These are phyloP conservation scores for Antheraea pernyi DNA, from an alignment of 1,140 invertebrate species.

Conservation along the genomic window DNA sequence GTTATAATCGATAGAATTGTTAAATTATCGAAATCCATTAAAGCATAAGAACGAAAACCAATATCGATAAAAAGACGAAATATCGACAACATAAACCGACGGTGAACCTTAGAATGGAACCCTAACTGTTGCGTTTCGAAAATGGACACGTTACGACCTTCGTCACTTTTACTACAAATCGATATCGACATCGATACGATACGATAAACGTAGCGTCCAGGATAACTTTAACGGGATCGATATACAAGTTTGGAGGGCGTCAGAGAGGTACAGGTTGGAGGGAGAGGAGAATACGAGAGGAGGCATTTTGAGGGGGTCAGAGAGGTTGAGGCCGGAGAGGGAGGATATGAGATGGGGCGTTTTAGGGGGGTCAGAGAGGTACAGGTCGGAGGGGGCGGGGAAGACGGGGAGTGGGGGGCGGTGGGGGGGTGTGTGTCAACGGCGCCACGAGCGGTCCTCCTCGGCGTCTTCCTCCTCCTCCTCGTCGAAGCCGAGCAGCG, in stretches of 20 bases:
- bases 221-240: neutral
- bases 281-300: no score
- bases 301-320: no score
- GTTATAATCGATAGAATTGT: no score
- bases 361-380: neutral
- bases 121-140: neutral
- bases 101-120: neutral
- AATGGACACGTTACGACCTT: neutral
- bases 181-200: neutral
- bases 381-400: neutral
- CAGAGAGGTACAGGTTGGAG: no score
- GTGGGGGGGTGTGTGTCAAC: slow-evolving; percentile 46
- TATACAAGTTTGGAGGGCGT: no score
- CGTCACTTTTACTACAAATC: neutral
- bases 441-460: slow-evolving; percentile 65
- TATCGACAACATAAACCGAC: neutral
- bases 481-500: slow-evolving; percentile 63
- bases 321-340: no score
- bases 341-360: neutral
- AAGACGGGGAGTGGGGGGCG: slow-evolving; percentile 13
- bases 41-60: neutral
- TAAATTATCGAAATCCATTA: no score
- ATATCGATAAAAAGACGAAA: neutral
- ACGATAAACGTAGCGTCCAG: neutral
- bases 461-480: slow-evolving; percentile 62